Base-by-base conservation (phyloP, 2,797 vertebrate species). In the Oreochromis grahami region DNA sequence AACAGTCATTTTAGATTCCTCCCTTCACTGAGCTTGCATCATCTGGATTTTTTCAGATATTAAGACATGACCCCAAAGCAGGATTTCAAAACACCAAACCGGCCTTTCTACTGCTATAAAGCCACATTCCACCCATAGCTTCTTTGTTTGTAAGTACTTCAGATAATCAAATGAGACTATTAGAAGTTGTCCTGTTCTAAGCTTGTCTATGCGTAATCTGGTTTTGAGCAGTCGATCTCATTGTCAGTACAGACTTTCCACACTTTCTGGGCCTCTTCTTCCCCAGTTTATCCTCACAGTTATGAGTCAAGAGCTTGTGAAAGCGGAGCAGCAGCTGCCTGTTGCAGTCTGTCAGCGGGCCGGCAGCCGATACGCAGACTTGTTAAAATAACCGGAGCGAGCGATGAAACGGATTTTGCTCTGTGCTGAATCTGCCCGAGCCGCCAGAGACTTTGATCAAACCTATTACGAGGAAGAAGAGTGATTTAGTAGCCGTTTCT, bases 241-340 rank as follows among this genome's bases (percentile, higher is more conserved):
- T 26, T 19, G 24, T 72, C 68, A 48, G 9, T 1, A 24, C 21
- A 7, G 6, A 29, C 19, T 26, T 8, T 19, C 51, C 38, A 36
- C 29, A 55, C 14, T 26, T 78, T 83, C 52, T 78, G 36, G 58
- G 38, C n/a, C n/a, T n/a, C 60, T 29, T 26, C 72, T 2, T 41
- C 32, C 5, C 38, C 9, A 11, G 3, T 24, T 53, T 32, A 13
- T 70, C 55, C 21, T 43, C 56, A 19, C 34, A 3, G 41, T 12
- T 48, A 4, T 5, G 55, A 53, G 17, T 3, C 8, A 7, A 5
- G 74, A 53, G 58, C 56, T 13, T 3, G 48, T 56, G 72, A 83
- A 84, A 76, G 83, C 15, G 11, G 65, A 82, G 79, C 87, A 82
- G 79, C 85, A 55, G 86, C 85, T 82, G 91, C 55, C 65, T 34